Evolutionary conservation across 1,140 invertebrate species (phyloP), one percentile per base, ranked within the genome.

Genomic region (Lepeophtheirus salmonis): DNA sequence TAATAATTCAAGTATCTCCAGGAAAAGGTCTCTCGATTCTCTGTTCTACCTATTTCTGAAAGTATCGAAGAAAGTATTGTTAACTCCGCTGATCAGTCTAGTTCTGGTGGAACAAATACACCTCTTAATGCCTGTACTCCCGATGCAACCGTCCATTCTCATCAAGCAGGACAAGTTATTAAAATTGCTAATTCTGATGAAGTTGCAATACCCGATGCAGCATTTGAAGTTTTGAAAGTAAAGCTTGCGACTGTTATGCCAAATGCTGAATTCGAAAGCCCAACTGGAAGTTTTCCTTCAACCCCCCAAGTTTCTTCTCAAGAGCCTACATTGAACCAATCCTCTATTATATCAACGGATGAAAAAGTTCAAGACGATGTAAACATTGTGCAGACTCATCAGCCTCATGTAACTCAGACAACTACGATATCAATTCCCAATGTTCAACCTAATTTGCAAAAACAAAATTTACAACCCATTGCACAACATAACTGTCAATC

Each of bases 21-120:
- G 52, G 23, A 54, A 21, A 20, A 24, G 52, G n/a, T 54, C n/a
- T 54, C 52, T n/a, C 52, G 52, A 14, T 54, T 54, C 22, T 54
- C 52, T 2, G 52, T 54, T 54, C 52, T 16, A 13, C 52, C 23
- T 23, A 24, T 54, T n/a, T 20, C 23, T 14, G 52, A 24, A 41
- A 41, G 30, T 41, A 41, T 41, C 21, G 52, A 54, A 48, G 26
- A 25, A 41, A 14, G 3, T 4, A 41, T 17, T 57, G 16, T 14
- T 2, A 22, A 14, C 18, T n/a, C 22, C 3, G 21, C 55, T 1
- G 55, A 57, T 57, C 20, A 2, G 3, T 25, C 55, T 2, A 17
- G 23, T 14, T 25, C 55, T 23, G 16, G 16, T 23, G 23, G 17
- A 23, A 23, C 55, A 20, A 17, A 41, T 23, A 54, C 52, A n/a